These are phyloP conservation scores for Sebastes itinus DNA, from an alignment of 2,797 vertebrate species.

Conservation along the genomic window DNA sequence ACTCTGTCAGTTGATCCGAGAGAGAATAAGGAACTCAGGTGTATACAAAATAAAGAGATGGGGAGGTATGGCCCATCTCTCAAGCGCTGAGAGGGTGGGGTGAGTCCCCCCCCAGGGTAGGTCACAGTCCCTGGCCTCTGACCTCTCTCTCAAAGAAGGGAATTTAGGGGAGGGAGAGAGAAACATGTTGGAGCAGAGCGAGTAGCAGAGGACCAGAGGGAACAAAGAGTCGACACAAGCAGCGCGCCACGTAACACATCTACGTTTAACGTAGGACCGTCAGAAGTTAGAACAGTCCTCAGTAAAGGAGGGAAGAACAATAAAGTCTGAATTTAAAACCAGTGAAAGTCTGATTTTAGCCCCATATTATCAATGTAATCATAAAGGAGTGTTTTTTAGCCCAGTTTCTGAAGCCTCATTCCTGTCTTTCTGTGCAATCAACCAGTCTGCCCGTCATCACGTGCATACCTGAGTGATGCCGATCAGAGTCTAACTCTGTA, in stretches of 20 bases:
- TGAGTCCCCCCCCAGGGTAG: constrained; percentile 70
- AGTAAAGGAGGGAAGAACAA: neutral
- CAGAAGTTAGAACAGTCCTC: neutral
- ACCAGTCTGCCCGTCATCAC: neutral
- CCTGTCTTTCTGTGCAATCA: constrained; percentile 6
- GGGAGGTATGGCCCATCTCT: constrained; percentile 59
- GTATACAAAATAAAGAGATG: constrained; percentile 82
- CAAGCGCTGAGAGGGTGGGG: constrained; percentile 22
- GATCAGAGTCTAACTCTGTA: constrained; percentile 34
- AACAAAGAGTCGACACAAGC: constrained; percentile 63
- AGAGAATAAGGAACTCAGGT: constrained; percentile 74
- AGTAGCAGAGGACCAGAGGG: constrained; percentile 21
- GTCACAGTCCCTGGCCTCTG: constrained; percentile 78
- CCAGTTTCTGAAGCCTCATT: neutral
- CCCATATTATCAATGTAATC: neutral
- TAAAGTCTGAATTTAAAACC: neutral
- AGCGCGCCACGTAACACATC: constrained; percentile 23
- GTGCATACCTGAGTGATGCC: constrained; percentile 35
- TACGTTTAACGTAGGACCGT: constrained; percentile 3
- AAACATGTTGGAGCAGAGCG: constrained; percentile 75
- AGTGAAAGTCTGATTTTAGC: neutral
- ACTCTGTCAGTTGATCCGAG: constrained; percentile 69
- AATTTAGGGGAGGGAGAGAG: constrained; percentile 75
- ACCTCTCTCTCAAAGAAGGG: constrained; percentile 80
- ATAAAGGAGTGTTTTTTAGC: neutral